These are phyloP conservation scores for Scaptomyza polygonia DNA, from an alignment of 2,888 invertebrate genomes.

Conservation along the genomic window DNA sequence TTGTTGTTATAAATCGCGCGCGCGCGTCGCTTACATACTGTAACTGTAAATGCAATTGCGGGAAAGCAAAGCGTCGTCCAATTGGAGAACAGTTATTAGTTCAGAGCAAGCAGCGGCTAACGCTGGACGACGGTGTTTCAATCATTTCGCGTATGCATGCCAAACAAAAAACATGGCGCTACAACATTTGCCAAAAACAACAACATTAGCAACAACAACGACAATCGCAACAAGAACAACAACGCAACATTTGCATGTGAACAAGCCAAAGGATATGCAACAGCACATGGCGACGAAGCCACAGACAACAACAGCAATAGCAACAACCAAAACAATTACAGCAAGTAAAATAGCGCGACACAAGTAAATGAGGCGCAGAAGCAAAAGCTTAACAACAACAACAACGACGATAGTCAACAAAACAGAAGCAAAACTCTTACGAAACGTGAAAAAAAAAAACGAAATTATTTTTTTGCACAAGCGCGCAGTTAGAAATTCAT, in stretches of 20 bases:
- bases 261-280: constrained; percentile 44
- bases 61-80: constrained; percentile 10
- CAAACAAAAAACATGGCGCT: constrained; percentile 55
- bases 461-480: constrained; percentile 28
- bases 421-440: constrained; percentile 50
- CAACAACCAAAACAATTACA: constrained; percentile 25
- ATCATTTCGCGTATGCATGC: constrained; percentile 46
- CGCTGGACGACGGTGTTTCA: constrained; percentile 6
- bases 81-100: constrained; percentile 27
- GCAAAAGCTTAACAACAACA: constrained; percentile 6
- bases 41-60: constrained; percentile 28
- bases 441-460: constrained; percentile 50
- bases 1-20: background rate
- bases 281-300: constrained; percentile 17
- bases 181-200: constrained; percentile 29
- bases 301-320: constrained; percentile 33
- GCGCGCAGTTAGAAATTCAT: constrained; percentile 7
- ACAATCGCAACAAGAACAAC: constrained; percentile 15
- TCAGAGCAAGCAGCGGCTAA: constrained; percentile 2
- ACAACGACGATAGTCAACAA: constrained; percentile 2
- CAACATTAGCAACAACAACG: constrained; percentile 20
- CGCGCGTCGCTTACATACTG: constrained; percentile 2
- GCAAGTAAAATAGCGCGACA: constrained; percentile 37
- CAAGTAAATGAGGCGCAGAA: constrained; percentile 36
- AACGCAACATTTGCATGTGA: constrained; percentile 33